Evolutionary conservation across 2,797 vertebrate species (phyloP).

Genomic region (Orientallactaga sibirica): DNA sequence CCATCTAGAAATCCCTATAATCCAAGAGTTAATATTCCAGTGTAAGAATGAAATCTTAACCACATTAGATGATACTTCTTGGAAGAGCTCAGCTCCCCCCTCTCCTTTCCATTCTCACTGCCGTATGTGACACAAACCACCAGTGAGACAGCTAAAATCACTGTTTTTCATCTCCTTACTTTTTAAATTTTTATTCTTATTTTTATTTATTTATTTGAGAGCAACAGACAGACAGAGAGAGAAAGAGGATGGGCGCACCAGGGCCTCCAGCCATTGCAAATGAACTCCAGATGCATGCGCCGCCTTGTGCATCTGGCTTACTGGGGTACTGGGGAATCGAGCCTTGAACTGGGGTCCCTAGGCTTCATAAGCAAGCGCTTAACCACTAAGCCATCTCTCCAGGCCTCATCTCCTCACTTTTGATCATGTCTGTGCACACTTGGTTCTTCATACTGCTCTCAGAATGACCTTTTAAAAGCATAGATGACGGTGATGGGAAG

Average conservation of each 20-base stretch:
- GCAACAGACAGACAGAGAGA: too few species aligned
- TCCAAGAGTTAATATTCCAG: not conserved
- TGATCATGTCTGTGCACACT: not conserved
- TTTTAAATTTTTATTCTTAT: not conserved
- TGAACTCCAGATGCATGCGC: too few species aligned
- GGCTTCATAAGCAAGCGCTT: too few species aligned
- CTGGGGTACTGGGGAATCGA: too few species aligned
- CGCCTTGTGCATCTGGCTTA: too few species aligned
- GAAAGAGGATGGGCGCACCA: too few species aligned
- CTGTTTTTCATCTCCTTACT: not conserved
- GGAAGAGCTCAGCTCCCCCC: not conserved
- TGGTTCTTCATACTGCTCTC: not conserved
- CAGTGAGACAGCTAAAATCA: not conserved
- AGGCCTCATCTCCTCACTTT: not conserved
- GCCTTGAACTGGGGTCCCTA: too few species aligned
- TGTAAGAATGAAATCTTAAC: constrained; percentile 49
- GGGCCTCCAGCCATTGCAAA: too few species aligned
- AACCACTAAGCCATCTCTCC: too few species aligned
- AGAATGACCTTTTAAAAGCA: constrained; percentile 25
- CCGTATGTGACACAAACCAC: not conserved
- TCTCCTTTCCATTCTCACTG: not conserved
- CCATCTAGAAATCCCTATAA: not conserved
- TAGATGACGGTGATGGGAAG: not conserved
- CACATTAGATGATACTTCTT: not conserved
- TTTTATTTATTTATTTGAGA: too few species aligned